Percentiles rank a stretch among this genome's conserved stretches.
Conservation (phyloP, 1,140 invertebrate species). For the Heliothis virescens region DNA sequence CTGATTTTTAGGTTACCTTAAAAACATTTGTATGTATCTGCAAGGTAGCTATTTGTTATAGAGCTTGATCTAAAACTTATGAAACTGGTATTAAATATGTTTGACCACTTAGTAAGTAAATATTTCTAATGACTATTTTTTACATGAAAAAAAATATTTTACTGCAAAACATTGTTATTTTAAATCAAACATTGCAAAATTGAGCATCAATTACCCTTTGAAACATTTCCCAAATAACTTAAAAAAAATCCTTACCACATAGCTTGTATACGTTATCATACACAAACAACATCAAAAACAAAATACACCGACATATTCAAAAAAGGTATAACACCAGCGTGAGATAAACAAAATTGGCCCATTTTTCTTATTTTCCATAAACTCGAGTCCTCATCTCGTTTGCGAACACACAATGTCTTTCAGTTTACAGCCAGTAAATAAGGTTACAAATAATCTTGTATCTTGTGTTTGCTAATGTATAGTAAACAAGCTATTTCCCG, state of each 20-base stretch:
- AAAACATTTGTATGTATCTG: too few relatives aligned
- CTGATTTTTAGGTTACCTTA: too few relatives aligned
- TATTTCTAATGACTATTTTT: too few relatives aligned
- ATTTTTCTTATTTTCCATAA: neutral
- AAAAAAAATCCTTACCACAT: neutral
- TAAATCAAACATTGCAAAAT: too few relatives aligned
- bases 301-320: neutral
- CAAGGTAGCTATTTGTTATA: too few relatives aligned
- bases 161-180: too few relatives aligned
- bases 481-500: neutral
- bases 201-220: too few relatives aligned
- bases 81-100: too few relatives aligned
- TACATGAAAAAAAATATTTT: too few relatives aligned
- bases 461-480: neutral
- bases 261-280: neutral
- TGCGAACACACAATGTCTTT: neutral
- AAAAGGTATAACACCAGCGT: neutral
- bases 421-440: neutral
- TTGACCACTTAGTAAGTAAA: too few relatives aligned
- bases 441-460: conserved; percentile 1
- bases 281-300: neutral
- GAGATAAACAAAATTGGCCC: neutral
- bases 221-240: too few relatives aligned
- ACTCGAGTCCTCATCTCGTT: neutral
- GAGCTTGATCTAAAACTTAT: too few relatives aligned